Conservation (phyloP, 2,113 vertebrate species). For the Ochotona princeps region DNA sequence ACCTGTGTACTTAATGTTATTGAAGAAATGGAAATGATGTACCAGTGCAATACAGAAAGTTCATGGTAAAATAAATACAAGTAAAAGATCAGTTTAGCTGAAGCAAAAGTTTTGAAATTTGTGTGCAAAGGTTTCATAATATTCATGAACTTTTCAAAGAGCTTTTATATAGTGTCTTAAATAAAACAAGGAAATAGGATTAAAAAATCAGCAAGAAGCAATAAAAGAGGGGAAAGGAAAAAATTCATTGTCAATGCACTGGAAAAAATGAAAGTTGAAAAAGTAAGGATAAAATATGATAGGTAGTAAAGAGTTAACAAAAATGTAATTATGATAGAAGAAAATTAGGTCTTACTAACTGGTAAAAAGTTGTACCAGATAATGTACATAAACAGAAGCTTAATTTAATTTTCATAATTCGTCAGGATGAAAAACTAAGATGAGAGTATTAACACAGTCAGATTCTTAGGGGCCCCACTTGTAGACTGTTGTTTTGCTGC, state of each 20-base stretch:
- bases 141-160: no score
- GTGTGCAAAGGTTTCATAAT: no score
- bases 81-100: no score
- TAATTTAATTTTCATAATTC: background rate
- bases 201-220: background rate
- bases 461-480: background rate
- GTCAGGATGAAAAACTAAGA: background rate
- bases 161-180: background rate
- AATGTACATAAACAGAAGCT: background rate
- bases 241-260: background rate
- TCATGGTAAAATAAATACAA: no score
- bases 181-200: background rate
- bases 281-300: background rate
- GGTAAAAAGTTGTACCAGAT: background rate
- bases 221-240: background rate
- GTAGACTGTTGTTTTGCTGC: background rate
- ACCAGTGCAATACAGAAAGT: background rate
- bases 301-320: slow-evolving; percentile 13
- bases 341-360: background rate
- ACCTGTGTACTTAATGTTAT: background rate
- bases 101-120: no score
- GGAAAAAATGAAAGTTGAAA: background rate
- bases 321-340: background rate
- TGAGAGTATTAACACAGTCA: no score
- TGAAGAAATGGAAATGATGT: background rate